Evolutionary conservation across 2,888 invertebrate species (phyloP).

Genomic region (Perdita meconis): DNA sequence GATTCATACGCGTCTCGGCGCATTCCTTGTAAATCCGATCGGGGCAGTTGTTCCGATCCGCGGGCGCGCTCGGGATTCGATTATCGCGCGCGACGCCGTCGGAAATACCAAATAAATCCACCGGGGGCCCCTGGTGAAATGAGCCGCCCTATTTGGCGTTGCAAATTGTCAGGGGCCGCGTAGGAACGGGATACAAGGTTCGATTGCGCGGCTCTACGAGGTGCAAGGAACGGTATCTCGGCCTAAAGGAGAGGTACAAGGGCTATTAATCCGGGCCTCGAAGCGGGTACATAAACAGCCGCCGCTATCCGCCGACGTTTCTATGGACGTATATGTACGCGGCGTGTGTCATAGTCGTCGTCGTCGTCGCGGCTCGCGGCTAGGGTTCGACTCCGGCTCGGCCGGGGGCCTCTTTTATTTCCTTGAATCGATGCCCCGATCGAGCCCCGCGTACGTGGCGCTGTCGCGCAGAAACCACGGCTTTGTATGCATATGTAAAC

Average conservation of each 20-base stretch:
- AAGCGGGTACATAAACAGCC: conserved; percentile 60
- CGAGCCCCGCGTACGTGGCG: conserved; percentile 54
- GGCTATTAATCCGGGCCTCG: conserved; percentile 67
- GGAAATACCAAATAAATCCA: conserved; percentile 59
- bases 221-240: conserved; percentile 61
- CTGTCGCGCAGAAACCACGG: conserved; percentile 71
- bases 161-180: conserved; percentile 64
- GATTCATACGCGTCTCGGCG: conserved; percentile 4
- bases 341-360: conserved; percentile 43
- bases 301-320: conserved; percentile 68
- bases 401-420: conserved; percentile 69
- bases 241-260: conserved; percentile 51
- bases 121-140: conserved; percentile 49
- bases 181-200: conserved; percentile 58
- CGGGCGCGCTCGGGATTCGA: conserved; percentile 29
- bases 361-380: conserved; percentile 30
- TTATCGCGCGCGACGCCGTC: conserved; percentile 26
- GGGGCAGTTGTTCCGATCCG: neutral
- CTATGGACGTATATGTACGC: conserved; percentile 69
- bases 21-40: conserved; percentile 33
- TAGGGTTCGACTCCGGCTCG: conserved; percentile 21
- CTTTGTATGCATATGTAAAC: conserved; percentile 79
- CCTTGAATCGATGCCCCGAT: conserved; percentile 72
- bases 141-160: conserved; percentile 56
- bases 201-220: conserved; percentile 54